A percentile compares a stretch with the other conserved stretches of the same genome.
Evolutionary conservation across 2,113 vertebrate genomes (phyloP).

Genomic region (Ibidorhyncha struthersii): DNA sequence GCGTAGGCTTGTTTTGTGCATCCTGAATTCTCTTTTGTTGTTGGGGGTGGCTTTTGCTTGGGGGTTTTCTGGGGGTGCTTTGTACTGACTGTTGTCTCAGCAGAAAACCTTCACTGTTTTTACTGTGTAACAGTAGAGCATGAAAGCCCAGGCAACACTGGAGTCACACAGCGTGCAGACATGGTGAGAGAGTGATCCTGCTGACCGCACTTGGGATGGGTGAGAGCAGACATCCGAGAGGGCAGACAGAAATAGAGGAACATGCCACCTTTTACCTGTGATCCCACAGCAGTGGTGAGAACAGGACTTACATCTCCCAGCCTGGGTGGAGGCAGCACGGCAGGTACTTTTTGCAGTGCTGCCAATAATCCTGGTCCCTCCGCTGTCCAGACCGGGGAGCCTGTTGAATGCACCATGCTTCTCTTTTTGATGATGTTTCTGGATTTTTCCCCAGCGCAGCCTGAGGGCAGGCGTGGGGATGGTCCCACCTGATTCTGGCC

Average conservation of each 20-base stretch:
- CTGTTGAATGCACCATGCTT: neutral
- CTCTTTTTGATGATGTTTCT: neutral
- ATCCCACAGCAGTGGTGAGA: neutral
- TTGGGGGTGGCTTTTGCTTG: neutral
- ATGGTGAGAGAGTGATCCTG: rapidly evolving
- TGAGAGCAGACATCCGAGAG: neutral
- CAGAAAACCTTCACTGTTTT: neutral
- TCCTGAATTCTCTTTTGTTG: neutral
- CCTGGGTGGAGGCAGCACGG: neutral
- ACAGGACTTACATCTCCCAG: rapidly evolving
- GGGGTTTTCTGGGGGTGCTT: neutral
- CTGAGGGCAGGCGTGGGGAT: neutral
- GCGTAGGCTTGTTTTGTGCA: neutral
- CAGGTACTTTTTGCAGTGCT: neutral
- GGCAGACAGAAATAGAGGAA: neutral
- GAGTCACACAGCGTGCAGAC: rapidly evolving
- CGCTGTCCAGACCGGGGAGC: rapidly evolving
- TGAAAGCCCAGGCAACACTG: neutral
- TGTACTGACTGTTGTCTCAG: neutral
- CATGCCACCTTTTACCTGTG: rapidly evolving
- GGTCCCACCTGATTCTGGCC: neutral
- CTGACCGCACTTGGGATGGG: rapidly evolving
- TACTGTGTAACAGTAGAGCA: neutral
- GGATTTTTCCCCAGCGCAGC: neutral
- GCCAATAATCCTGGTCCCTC: neutral